These are phyloP conservation scores for Paedocypris sp. DNA, from an alignment of 2,113 vertebrate species.

Conservation along the genomic window DNA sequence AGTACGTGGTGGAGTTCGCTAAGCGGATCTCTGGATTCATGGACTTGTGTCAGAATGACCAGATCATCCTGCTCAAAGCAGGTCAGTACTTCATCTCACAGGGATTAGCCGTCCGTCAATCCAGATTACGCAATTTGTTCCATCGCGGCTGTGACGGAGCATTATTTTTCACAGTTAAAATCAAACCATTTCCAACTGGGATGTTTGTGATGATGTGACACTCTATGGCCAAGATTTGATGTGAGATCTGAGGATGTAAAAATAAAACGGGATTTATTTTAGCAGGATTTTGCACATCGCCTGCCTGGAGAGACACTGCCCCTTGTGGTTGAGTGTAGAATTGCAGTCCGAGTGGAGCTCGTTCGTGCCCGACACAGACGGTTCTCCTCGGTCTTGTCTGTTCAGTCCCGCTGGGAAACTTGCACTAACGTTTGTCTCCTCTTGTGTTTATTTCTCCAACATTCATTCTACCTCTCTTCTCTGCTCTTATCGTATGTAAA, in stretches of 20 bases:
- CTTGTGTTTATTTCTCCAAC: slow-evolving; percentile 50
- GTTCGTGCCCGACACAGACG: background rate
- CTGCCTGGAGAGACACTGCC: too few species aligned
- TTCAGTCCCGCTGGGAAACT: slow-evolving; percentile 9
- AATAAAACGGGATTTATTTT: too few species aligned
- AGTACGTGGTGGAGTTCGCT: slow-evolving; percentile 87
- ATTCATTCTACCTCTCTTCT: slow-evolving; percentile 39
- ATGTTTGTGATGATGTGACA: too few species aligned
- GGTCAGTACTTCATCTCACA: slow-evolving; percentile 54
- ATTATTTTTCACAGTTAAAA: background rate
- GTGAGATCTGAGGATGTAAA: too few species aligned
- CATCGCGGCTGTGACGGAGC: background rate
- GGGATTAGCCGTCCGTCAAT: background rate
- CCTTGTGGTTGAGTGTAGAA: too few species aligned
- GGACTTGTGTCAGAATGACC: slow-evolving; percentile 89
- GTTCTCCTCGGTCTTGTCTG: background rate
- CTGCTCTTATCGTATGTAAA: slow-evolving; percentile 1
- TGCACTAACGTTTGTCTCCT: slow-evolving; percentile 45
- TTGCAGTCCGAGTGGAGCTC: too few species aligned
- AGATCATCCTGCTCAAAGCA: slow-evolving; percentile 90
- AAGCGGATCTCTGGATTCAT: slow-evolving; percentile 83
- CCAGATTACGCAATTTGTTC: slow-evolving; percentile 5
- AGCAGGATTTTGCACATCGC: too few species aligned
- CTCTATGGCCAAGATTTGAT: too few species aligned
- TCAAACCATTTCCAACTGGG: too few species aligned